Evolutionary conservation across 2,888 invertebrate genomes (phyloP).

Genomic region (Drosophila subsilvestris): DNA sequence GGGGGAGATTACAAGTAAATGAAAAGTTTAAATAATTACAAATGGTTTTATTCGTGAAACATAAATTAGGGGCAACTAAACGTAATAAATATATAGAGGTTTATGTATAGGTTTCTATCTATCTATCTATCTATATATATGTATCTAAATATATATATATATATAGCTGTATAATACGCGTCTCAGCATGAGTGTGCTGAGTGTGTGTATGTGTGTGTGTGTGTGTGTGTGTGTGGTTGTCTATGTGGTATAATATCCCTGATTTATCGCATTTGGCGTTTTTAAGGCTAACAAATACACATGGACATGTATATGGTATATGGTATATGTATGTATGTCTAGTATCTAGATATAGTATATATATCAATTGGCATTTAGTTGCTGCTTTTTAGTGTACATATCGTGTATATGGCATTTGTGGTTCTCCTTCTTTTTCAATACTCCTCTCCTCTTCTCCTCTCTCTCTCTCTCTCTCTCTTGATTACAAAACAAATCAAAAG

Average conservation of each 20-base stretch:
- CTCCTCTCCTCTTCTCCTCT: not conserved
- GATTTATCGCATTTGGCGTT: conserved; percentile 65
- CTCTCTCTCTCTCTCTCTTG: conserved; percentile 6
- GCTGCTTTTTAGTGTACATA: conserved; percentile 55
- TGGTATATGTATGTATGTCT: conserved; percentile 28
- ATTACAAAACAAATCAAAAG: conserved; percentile 39
- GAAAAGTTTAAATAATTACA: conserved; percentile 46
- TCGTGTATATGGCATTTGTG: conserved; percentile 64
- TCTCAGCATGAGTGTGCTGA: too few relatives aligned
- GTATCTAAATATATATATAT: conserved; percentile 27
- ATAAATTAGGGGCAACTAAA: conserved; percentile 42
- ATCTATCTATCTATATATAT: conserved; percentile 29
- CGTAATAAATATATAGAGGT: conserved; percentile 30
- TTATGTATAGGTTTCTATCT: conserved; percentile 3
- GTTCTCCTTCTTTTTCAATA: conserved; percentile 1
- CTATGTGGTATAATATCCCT: conserved; percentile 56
- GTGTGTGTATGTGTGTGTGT: not conserved
- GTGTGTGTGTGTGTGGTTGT: not conserved
- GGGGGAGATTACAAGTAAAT: conserved; percentile 8
- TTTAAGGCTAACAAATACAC: conserved; percentile 53
- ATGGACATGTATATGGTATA: conserved; percentile 11
- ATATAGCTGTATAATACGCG: conserved; percentile 9
- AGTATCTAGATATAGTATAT: conserved; percentile 35
- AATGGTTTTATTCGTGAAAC: conserved; percentile 38
- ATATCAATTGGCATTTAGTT: conserved; percentile 68